A percentile compares a stretch with the other conserved stretches of the same genome.
These are phyloP conservation scores for Caenorhabditis becei DNA, from an alignment of 2,888 invertebrate species.

Conservation along the genomic window DNA sequence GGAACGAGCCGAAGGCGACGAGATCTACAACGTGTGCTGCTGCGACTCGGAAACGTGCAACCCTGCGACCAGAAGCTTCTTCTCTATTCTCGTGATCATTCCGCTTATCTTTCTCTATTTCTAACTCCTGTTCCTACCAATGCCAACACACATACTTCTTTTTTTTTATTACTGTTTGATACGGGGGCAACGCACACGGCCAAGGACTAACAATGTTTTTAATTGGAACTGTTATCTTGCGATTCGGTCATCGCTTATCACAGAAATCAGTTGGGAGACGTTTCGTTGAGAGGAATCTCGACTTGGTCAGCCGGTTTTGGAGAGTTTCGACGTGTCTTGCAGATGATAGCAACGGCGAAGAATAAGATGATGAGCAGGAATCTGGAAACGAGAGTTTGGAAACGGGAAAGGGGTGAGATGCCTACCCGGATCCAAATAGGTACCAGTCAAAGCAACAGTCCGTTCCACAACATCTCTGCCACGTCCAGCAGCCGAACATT, in stretches of 20 bases:
- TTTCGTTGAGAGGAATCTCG: slow-evolving; percentile 12
- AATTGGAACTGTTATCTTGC: too few species aligned
- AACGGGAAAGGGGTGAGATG: not conserved
- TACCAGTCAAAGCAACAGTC: slow-evolving; percentile 32
- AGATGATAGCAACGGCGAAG: not conserved
- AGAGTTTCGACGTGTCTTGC: not conserved
- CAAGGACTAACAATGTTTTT: slow-evolving; percentile 2
- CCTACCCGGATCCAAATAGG: not conserved
- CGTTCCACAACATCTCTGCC: slow-evolving; percentile 38
- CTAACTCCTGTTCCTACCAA: slow-evolving; percentile 8
- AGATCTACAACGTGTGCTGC: slow-evolving; percentile 63
- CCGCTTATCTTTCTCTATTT: slow-evolving; percentile 22
- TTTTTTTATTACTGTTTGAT: slow-evolving; percentile 23
- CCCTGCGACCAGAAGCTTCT: slow-evolving; percentile 8
- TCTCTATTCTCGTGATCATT: not conserved
- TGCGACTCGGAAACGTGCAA: slow-evolving; percentile 61
- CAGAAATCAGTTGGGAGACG: not conserved
- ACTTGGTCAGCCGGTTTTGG: not conserved
- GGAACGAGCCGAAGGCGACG: slow-evolving; percentile 51
- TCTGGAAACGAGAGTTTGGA: not conserved
- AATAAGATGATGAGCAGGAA: not conserved
- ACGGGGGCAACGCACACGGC: slow-evolving; percentile 9
- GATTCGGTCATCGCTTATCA: too few species aligned
- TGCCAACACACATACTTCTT: slow-evolving; percentile 6
- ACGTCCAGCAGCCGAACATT: slow-evolving; percentile 34